Percentiles rank a stretch among this genome's conserved stretches.
Evolutionary conservation across 2,797 vertebrate genomes (phyloP).

Genomic region (Remorina albescens): DNA sequence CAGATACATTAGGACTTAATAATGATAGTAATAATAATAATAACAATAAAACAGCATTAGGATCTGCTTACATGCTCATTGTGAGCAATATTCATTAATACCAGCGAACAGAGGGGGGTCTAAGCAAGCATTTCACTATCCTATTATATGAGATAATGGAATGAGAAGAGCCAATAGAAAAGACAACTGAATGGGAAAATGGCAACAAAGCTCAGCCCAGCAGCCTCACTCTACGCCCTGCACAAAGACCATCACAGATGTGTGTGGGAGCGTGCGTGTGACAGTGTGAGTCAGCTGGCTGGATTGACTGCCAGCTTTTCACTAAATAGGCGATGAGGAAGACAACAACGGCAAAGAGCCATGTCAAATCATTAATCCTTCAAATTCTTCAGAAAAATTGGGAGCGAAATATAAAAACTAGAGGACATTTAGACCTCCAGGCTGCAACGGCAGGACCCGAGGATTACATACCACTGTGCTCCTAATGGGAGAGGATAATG

Average conservation of each 20-base stretch:
- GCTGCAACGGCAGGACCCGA: conserved; percentile 44
- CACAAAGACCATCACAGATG: conserved; percentile 53
- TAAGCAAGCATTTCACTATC: conserved; percentile 27
- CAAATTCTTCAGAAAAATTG: conserved; percentile 63
- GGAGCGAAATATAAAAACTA: conserved; percentile 69
- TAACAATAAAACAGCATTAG: not conserved
- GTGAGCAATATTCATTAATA: conserved; percentile 20
- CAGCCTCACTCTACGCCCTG: conserved; percentile 13
- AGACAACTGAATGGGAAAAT: conserved; percentile 34
- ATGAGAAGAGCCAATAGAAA: conserved; percentile 32
- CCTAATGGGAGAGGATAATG: conserved; percentile 78
- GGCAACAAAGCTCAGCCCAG: conserved; percentile 36
- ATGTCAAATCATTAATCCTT: conserved; percentile 80
- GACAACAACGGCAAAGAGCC: conserved; percentile 69
- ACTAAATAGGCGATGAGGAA: conserved; percentile 60
- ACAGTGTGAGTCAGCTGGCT: conserved; percentile 48
- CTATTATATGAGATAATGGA: conserved; percentile 37
- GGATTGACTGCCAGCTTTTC: conserved; percentile 54
- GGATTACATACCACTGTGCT: conserved; percentile 74
- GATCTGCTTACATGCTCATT: conserved; percentile 18
- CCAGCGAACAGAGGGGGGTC: conserved; percentile 15
- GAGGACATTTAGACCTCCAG: conserved; percentile 65
- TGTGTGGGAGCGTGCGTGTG: conserved; percentile 13
- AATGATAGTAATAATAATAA: not conserved
- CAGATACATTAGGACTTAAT: not conserved